phyloP scores from a whole-genome alignment of 35 echinoderm and acorn worm species.

The Strongylocentrotus purpuratus region DNA sequence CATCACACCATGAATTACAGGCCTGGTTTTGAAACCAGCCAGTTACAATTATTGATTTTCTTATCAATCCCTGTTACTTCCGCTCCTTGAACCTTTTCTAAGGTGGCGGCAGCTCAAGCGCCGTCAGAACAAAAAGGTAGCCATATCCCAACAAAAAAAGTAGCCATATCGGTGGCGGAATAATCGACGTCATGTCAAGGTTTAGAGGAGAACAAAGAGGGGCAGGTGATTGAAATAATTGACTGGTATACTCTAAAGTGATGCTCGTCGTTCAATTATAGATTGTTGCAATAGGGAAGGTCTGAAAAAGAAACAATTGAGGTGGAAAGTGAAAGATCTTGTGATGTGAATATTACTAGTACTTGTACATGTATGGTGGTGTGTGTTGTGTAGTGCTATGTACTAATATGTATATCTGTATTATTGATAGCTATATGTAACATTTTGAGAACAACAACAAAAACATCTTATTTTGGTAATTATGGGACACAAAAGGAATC shows the following conservation, averaged over 20 bases:
- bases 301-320: neutral
- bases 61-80: slow-evolving; percentile 30
- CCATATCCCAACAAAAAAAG: neutral
- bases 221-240: slow-evolving; percentile 17
- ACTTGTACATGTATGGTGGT: too few relatives aligned
- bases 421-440: too few relatives aligned
- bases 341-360: too few relatives aligned
- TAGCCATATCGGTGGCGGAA: slow-evolving; percentile 23
- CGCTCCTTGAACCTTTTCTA: neutral
- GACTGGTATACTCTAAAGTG: neutral
- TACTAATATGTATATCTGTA: too few relatives aligned
- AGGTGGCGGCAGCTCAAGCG: neutral
- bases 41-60: slow-evolving; percentile 32
- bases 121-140: neutral
- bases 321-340: neutral
- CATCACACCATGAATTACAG: neutral
- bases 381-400: too few relatives aligned
- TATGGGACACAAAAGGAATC: too few relatives aligned
- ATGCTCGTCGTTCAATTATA: neutral
- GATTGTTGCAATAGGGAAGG: neutral
- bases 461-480: too few relatives aligned
- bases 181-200: slow-evolving; percentile 43
- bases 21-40: neutral
- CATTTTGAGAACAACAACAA: too few relatives aligned
- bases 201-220: neutral